Evolutionary conservation across 1,140 invertebrate genomes (phyloP).

Genomic region (Magallana angulata): DNA sequence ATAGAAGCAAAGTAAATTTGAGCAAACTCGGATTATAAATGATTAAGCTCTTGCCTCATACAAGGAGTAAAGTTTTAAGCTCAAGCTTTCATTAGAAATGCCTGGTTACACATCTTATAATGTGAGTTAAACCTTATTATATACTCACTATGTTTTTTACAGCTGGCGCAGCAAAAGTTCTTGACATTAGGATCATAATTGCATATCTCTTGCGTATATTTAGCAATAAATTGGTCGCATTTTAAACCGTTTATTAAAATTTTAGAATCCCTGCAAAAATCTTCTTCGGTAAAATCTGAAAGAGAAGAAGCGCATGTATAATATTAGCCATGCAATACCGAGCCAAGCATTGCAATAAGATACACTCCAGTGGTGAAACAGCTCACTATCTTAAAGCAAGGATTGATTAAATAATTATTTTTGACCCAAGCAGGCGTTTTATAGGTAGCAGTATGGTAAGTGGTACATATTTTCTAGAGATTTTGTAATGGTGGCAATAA

Average conservation of each 20-base stretch:
- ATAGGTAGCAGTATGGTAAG: too few relatives aligned
- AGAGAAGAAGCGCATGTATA: conserved; percentile 6
- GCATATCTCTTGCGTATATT: conserved; percentile 55
- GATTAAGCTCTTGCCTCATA: not conserved
- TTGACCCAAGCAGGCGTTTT: too few relatives aligned
- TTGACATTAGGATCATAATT: conserved; percentile 54
- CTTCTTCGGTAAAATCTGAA: conserved; percentile 58
- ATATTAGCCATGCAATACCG: not conserved
- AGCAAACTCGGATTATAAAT: too few relatives aligned
- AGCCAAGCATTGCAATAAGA: not conserved
- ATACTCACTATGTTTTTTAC: conserved; percentile 47
- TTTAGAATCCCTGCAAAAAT: conserved; percentile 53
- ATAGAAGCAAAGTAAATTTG: too few relatives aligned
- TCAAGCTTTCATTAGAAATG: not conserved
- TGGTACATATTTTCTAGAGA: too few relatives aligned
- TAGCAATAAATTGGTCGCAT: conserved; percentile 54
- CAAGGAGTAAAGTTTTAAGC: not conserved
- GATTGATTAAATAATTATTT: too few relatives aligned
- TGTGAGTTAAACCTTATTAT: not conserved
- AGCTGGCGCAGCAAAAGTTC: conserved; percentile 57
- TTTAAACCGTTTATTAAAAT: conserved; percentile 57
- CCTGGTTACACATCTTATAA: not conserved
- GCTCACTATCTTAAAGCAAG: too few relatives aligned
- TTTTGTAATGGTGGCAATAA: too few relatives aligned
- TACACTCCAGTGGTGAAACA: too few relatives aligned